Conservation (phyloP, 37 sponge, comb jelly and placozoan species). For the Amphimedon queenslandica region DNA sequence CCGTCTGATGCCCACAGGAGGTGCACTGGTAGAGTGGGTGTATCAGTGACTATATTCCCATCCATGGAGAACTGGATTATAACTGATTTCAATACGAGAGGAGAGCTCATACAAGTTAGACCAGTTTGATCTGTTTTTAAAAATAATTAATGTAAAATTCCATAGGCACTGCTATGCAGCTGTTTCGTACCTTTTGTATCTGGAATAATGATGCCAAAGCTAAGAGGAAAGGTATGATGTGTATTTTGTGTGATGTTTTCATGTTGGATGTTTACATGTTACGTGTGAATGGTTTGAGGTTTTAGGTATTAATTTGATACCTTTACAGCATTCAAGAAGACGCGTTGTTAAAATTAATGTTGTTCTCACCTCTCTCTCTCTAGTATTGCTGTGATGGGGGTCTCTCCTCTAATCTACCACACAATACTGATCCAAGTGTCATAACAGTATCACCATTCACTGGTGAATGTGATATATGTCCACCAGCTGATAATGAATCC, state of each 20-base stretch:
- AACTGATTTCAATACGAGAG: constrained; percentile 68
- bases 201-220: constrained; percentile 41
- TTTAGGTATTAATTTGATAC: too few relatives aligned
- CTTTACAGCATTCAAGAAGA: too few relatives aligned
- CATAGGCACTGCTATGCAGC: constrained; percentile 57
- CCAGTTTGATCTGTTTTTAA: constrained; percentile 7
- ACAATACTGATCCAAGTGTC: constrained; percentile 49
- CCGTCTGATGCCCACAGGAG: constrained; percentile 58
- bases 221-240: constrained; percentile 53
- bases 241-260: too few relatives aligned
- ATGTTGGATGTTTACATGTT: too few relatives aligned
- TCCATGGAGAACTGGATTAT: constrained; percentile 49
- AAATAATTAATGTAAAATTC: not conserved
- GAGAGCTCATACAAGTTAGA: constrained; percentile 71
- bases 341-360: not conserved
- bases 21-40: constrained; percentile 22
- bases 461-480: constrained; percentile 78
- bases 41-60: constrained; percentile 50
- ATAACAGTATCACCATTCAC: constrained; percentile 77
- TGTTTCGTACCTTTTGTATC: constrained; percentile 68
- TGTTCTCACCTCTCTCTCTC: not conserved
- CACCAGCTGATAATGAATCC: too few relatives aligned
- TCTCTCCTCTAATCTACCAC: not conserved
- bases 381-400: constrained; percentile 3
- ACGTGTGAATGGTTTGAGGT: too few relatives aligned